Evolutionary conservation across 1,140 invertebrate genomes (phyloP).

Genomic region (Drosophila kanapiae): DNA sequence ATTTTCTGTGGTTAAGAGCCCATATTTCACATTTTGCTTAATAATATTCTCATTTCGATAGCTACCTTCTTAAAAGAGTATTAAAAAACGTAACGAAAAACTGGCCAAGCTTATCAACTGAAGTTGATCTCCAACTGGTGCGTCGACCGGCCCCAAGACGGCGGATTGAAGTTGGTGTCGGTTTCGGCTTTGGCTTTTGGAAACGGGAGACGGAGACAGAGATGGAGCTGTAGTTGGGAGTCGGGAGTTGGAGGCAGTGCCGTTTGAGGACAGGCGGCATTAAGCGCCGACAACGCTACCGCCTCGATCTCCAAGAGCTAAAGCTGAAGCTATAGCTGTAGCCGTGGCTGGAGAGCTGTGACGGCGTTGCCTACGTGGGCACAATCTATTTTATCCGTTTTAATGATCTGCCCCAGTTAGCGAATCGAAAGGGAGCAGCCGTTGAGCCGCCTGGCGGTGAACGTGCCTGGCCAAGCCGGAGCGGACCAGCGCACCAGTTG

Average conservation of each 20-base stretch:
- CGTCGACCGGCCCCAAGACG: constrained; percentile 48
- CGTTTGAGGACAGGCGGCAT: constrained; percentile 74
- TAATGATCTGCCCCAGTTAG: constrained; percentile 82
- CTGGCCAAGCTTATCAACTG: constrained; percentile 67
- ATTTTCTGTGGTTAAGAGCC: background rate
- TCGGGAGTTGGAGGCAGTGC: constrained; percentile 57
- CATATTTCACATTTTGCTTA: background rate
- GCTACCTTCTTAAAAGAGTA: constrained; percentile 15
- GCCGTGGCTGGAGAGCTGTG: constrained; percentile 21
- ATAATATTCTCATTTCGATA: background rate
- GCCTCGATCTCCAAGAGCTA: constrained; percentile 24
- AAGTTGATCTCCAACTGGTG: constrained; percentile 71
- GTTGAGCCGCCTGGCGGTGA: constrained; percentile 49
- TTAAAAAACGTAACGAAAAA: constrained; percentile 34
- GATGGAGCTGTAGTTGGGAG: constrained; percentile 28
- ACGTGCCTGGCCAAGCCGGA: constrained; percentile 57
- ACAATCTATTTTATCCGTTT: constrained; percentile 83
- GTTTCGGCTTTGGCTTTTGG: constrained; percentile 19
- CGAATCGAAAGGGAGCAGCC: constrained; percentile 79
- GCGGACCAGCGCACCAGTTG: constrained; percentile 37
- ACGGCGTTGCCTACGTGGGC: constrained; percentile 70
- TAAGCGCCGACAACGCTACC: constrained; percentile 71
- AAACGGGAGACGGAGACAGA: constrained; percentile 12
- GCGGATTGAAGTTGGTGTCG: constrained; percentile 48
- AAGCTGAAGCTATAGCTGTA: background rate